A percentile compares a stretch with the other conserved stretches of the same genome.
These are phyloP conservation scores for Synanthedon vespiformis DNA, from an alignment of 2,888 invertebrate genomes.

Conservation along the genomic window DNA sequence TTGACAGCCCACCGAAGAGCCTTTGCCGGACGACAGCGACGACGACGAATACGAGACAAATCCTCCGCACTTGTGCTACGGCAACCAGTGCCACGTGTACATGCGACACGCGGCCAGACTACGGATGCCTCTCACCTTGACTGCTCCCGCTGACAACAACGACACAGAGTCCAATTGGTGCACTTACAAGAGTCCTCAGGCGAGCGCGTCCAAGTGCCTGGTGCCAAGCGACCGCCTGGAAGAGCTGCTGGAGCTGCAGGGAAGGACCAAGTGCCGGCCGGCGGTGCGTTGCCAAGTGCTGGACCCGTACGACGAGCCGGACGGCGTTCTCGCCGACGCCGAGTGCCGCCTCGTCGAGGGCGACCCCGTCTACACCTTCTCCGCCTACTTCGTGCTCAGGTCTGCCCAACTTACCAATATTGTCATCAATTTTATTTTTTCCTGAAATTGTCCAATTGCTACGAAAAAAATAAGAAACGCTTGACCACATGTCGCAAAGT, in stretches of 20 bases:
- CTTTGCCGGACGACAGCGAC: conserved; percentile 16
- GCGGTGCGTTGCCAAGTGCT: conserved; percentile 78
- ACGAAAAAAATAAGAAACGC: too few species aligned
- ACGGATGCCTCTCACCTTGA: conserved; percentile 42
- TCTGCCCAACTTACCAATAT: conserved; percentile 10
- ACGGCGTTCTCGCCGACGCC: conserved; percentile 75
- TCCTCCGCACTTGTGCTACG: conserved; percentile 56
- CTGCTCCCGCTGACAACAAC: conserved; percentile 43
- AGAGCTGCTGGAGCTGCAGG: conserved; percentile 32
- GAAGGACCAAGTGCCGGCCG: conserved; percentile 65
- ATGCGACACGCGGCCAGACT: conserved; percentile 47
- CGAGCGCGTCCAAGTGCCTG: conserved; percentile 57
- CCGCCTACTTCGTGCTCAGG: conserved; percentile 77
- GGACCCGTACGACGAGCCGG: conserved; percentile 76
- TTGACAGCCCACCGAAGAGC: background rate
- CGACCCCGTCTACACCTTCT: conserved; percentile 76
- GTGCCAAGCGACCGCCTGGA: conserved; percentile 67
- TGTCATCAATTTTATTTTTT: too few species aligned
- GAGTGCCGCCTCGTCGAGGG: conserved; percentile 74
- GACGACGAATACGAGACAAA: conserved; percentile 36
- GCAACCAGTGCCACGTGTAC: conserved; percentile 52
- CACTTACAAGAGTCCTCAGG: conserved; percentile 54
- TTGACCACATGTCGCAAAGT: too few species aligned
- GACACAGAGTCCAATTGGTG: conserved; percentile 70
- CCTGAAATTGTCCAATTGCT: background rate